Evolutionary conservation across 2,797 vertebrate genomes (phyloP).

Genomic region (Intellagama lesueurii): DNA sequence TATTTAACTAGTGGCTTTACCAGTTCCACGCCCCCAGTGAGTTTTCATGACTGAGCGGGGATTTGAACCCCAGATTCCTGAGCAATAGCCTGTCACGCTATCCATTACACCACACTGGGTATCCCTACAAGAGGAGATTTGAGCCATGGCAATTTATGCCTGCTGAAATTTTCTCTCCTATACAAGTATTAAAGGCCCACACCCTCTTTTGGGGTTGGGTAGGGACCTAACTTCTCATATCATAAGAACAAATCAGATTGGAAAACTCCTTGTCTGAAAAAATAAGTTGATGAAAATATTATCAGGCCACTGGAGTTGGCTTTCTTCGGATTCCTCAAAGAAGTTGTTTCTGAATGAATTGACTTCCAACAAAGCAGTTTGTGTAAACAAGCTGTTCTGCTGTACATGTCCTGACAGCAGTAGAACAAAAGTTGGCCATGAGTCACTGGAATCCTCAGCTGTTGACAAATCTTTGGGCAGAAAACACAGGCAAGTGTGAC

Average conservation of each 20-base stretch:
- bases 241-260: not conserved
- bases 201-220: too few relatives aligned
- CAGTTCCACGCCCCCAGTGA: too few relatives aligned
- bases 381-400: not conserved
- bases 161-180: too few relatives aligned
- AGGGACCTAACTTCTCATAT: not conserved
- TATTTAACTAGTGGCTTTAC: too few relatives aligned
- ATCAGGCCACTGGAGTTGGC: not conserved
- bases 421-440: not conserved
- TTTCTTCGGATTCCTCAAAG: not conserved
- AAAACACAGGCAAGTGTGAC: not conserved
- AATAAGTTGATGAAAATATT: not conserved
- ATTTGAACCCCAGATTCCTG: too few relatives aligned
- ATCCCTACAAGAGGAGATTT: too few relatives aligned
- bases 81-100: too few relatives aligned
- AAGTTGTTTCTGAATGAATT: not conserved
- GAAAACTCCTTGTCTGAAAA: not conserved
- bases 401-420: not conserved
- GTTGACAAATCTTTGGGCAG: not conserved
- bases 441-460: not conserved
- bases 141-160: too few relatives aligned
- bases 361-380: not conserved
- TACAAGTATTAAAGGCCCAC: too few relatives aligned
- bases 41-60: too few relatives aligned
- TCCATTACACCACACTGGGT: too few relatives aligned